Conservation (phyloP, 1,140 invertebrate genomes). For the Papilio glaucus region DNA sequence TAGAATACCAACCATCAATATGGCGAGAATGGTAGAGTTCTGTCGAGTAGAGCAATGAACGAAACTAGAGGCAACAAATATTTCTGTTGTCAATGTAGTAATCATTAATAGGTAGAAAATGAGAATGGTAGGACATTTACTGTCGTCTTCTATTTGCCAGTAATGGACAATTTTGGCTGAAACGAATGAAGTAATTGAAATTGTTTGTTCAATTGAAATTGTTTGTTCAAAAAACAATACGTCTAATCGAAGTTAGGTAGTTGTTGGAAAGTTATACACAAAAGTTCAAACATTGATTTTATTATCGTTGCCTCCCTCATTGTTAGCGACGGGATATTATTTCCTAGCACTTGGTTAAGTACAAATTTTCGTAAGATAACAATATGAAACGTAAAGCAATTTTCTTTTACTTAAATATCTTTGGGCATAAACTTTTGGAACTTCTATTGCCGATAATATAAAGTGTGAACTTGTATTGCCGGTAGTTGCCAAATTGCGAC, state of each 20-base stretch:
- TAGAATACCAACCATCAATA: too few species aligned
- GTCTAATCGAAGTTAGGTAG: not conserved
- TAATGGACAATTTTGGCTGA: too few species aligned
- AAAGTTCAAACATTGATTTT: not conserved
- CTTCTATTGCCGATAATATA: not conserved
- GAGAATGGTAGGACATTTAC: too few species aligned
- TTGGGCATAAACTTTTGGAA: not conserved
- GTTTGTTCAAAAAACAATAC: not conserved
- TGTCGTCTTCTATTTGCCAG: too few species aligned
- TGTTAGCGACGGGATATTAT: not conserved
- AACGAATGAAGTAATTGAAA: too few species aligned
- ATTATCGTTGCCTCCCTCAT: not conserved
- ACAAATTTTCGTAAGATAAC: not conserved
- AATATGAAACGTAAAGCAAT: not conserved
- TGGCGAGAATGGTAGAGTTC: too few species aligned
- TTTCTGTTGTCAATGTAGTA: too few species aligned
- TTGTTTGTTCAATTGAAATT: too few species aligned
- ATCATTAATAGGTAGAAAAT: too few species aligned
- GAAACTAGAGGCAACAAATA: too few species aligned
- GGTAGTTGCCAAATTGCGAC: constrained; percentile 6
- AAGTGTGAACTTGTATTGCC: constrained; percentile 1
- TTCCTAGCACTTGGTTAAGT: not conserved
- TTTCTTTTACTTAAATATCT: not conserved
- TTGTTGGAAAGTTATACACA: not conserved
- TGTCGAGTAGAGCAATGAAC: too few species aligned